phyloP scores from a whole-genome alignment of 2,113 vertebrate species.

The Seriola aureovittata region DNA sequence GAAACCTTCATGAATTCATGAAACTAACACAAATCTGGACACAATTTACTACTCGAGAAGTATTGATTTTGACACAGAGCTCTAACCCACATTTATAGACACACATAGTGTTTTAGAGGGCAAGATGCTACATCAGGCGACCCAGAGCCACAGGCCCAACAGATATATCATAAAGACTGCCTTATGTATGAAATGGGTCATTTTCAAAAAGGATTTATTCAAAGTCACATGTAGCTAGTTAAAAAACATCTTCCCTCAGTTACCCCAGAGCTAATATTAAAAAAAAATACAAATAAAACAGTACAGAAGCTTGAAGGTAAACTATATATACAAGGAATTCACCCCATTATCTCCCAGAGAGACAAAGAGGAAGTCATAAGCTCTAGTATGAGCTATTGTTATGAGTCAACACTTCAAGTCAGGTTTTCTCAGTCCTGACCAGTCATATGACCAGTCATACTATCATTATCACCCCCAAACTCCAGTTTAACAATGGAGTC shows the following conservation, averaged over 20 bases:
- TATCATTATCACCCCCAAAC: constrained; percentile 21
- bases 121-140: neutral
- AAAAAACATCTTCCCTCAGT: neutral
- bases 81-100: neutral
- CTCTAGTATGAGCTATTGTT: constrained; percentile 18
- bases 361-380: neutral
- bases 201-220: neutral
- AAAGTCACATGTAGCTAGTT: neutral
- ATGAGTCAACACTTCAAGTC: constrained; percentile 57
- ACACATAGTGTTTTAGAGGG: neutral
- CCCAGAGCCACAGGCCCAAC: neutral
- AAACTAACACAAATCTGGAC: neutral
- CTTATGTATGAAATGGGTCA: neutral
- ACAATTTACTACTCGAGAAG: neutral
- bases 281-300: neutral
- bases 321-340: neutral
- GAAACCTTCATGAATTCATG: neutral
- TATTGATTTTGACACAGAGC: neutral
- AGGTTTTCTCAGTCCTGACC: constrained; percentile 21
- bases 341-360: constrained; percentile 15
- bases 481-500: constrained; percentile 11
- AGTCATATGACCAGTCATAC: constrained; percentile 51
- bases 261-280: accelerated
- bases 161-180: neutral
- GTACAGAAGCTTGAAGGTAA: neutral